Percentiles rank a stretch among this genome's conserved stretches.
phyloP scores from a whole-genome alignment of 2,113 vertebrate genomes.

The Colossoma macropomum region DNA sequence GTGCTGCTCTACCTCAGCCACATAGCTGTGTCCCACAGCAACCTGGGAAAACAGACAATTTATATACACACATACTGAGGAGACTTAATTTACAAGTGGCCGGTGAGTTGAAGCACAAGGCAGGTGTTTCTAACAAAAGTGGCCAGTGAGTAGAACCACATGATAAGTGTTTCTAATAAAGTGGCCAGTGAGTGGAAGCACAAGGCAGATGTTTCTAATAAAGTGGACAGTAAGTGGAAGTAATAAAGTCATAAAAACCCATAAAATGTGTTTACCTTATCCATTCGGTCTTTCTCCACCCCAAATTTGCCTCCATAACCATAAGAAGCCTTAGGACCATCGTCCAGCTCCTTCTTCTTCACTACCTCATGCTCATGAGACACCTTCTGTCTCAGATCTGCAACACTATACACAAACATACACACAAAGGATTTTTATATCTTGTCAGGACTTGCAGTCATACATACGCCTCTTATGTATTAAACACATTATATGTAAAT shows the following conservation, averaged over 20 bases:
- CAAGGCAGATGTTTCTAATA: neutral
- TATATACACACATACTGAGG: too few relatives aligned
- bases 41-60: slow-evolving; percentile 71
- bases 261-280: slow-evolving; percentile 77
- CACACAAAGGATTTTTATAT: neutral
- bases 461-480: neutral
- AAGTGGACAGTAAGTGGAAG: neutral
- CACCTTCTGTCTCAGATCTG: slow-evolving; percentile 87
- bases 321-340: slow-evolving; percentile 89
- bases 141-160: neutral
- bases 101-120: neutral
- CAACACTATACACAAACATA: slow-evolving; percentile 78
- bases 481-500: neutral
- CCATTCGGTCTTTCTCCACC: slow-evolving; percentile 93
- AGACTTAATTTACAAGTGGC: neutral
- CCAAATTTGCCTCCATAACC: slow-evolving; percentile 96
- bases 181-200: neutral
- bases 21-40: slow-evolving; percentile 87
- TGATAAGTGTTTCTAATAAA: too few relatives aligned
- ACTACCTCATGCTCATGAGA: slow-evolving; percentile 86
- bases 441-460: neutral
- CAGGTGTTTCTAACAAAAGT: neutral
- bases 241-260: neutral
- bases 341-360: slow-evolving; percentile 87
- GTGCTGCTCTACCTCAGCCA: slow-evolving; percentile 86